These are phyloP conservation scores for Drosophila multiciliata DNA, from an alignment of 2,888 invertebrate species.

Conservation along the genomic window DNA sequence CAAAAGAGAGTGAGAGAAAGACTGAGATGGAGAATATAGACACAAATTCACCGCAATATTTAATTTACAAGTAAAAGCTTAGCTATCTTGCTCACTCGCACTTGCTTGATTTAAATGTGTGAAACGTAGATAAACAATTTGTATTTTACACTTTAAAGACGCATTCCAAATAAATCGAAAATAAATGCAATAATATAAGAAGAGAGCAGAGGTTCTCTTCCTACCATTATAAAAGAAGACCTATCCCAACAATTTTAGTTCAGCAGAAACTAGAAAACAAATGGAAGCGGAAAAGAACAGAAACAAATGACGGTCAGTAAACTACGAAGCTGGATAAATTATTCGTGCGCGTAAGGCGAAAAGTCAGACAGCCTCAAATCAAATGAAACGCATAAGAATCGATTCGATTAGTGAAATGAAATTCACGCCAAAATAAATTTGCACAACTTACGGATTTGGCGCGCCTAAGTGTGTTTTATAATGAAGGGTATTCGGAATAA, in stretches of 20 bases:
- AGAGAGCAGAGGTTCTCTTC: conserved; percentile 13
- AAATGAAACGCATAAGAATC: conserved; percentile 78
- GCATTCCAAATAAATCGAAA: conserved; percentile 3
- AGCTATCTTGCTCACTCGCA: not conserved
- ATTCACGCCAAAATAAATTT: conserved; percentile 81
- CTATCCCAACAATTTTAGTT: conserved; percentile 26
- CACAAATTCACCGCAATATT: not conserved
- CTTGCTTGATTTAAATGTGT: not conserved
- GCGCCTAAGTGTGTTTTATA: conserved; percentile 63
- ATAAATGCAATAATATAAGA: conserved; percentile 16
- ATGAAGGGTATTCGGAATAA: not conserved
- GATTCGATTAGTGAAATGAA: conserved; percentile 80
- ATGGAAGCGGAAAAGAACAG: not conserved
- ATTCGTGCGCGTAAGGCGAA: conserved; percentile 46
- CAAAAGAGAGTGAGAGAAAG: not conserved
- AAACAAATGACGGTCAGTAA: conserved; percentile 54
- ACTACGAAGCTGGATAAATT: conserved; percentile 34
- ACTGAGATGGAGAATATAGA: not conserved
- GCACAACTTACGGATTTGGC: conserved; percentile 70
- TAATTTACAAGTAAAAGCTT: not conserved
- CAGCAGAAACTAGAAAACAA: not conserved
- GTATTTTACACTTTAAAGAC: not conserved
- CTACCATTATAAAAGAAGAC: conserved; percentile 17
- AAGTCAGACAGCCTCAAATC: conserved; percentile 65
- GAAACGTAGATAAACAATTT: not conserved